A percentile compares a stretch with the other conserved stretches of the same genome.
Evolutionary conservation across 92 coral and sea anemone genomes (phyloP).

Genomic region (Epizoanthus illoricatus): DNA sequence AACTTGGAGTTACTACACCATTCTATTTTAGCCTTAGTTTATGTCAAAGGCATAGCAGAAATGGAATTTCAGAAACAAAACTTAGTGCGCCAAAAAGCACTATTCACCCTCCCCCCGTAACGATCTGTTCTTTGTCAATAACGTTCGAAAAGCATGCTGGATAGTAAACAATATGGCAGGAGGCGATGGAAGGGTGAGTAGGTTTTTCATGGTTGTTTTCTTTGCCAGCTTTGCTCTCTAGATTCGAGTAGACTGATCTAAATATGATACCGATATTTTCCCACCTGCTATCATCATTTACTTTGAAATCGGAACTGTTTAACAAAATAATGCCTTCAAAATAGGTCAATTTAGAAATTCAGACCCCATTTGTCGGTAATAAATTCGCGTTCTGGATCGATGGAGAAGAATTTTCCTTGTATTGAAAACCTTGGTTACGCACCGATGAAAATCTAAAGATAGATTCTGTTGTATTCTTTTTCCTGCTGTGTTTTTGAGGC

Average conservation of each 20-base stretch:
- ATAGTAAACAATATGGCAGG: conserved; percentile 93
- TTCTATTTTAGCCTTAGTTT: not conserved
- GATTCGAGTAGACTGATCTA: conserved; percentile 9
- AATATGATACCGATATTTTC: not conserved
- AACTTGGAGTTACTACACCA: no score
- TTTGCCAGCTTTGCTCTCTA: conserved; percentile 16
- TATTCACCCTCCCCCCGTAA: conserved; percentile 15
- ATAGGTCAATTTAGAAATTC: not conserved
- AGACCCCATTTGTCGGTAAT: not conserved
- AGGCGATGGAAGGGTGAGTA: conserved; percentile 73
- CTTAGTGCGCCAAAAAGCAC: not conserved
- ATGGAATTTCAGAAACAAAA: not conserved
- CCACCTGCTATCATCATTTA: not conserved
- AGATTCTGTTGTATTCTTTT: not conserved
- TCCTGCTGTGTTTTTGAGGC: conserved; percentile 9
- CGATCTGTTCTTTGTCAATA: not conserved
- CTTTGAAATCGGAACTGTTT: not conserved
- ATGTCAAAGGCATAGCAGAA: not conserved
- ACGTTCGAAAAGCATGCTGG: conserved; percentile 63
- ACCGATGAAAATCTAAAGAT: conserved; percentile 17
- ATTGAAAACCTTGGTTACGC: conserved; percentile 41
- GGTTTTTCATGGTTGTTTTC: not conserved
- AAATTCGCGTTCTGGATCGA: conserved; percentile 20
- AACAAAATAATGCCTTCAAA: not conserved
- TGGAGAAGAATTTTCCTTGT: not conserved